Percentiles rank a stretch among this genome's conserved stretches.
phyloP scores from a whole-genome alignment of 2,888 invertebrate species.

The Embidobia sp. region DNA sequence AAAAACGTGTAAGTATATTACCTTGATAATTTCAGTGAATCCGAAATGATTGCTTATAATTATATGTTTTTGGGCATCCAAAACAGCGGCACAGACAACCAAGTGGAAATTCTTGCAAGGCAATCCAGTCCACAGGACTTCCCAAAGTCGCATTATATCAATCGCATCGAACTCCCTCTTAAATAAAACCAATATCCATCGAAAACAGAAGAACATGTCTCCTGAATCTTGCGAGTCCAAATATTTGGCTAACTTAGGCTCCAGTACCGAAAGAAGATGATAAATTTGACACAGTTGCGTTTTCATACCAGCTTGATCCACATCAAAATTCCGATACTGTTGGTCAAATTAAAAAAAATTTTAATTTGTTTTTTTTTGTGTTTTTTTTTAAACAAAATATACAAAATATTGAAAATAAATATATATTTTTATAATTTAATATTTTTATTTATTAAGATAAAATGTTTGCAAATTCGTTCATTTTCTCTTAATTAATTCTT shows the following conservation, averaged over 20 bases:
- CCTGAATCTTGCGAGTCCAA: conserved; percentile 93
- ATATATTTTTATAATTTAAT: no score
- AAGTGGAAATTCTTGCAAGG: conserved; percentile 98
- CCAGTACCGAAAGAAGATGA: conserved; percentile 89
- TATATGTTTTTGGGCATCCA: conserved; percentile 92
- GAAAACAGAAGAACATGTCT: conserved; percentile 99
- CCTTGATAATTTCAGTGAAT: conserved; percentile 97
- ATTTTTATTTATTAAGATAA: no score
- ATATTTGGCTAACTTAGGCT: conserved; percentile 93
- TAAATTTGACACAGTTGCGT: conserved; percentile 93
- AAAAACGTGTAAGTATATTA: conserved; percentile 76
- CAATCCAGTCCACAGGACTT: conserved; percentile 96
- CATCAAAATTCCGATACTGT: conserved; percentile 95
- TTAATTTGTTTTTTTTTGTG: no score
- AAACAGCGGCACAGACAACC: conserved; percentile 94
- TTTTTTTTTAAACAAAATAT: no score
- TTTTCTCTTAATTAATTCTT: no score
- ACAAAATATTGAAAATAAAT: no score
- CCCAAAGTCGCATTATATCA: conserved; percentile 96
- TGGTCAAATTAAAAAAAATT: conserved; percentile 65
- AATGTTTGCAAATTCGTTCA: no score
- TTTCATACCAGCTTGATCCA: conserved; percentile 98
- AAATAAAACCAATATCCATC: conserved; percentile 98
- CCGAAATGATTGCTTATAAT: conserved; percentile 96
- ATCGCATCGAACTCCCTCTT: conserved; percentile 95